Percentiles rank a stretch among this genome's conserved stretches.
These are phyloP conservation scores for Cheilosia urbana DNA, from an alignment of 2,888 invertebrate species.

Conservation along the genomic window DNA sequence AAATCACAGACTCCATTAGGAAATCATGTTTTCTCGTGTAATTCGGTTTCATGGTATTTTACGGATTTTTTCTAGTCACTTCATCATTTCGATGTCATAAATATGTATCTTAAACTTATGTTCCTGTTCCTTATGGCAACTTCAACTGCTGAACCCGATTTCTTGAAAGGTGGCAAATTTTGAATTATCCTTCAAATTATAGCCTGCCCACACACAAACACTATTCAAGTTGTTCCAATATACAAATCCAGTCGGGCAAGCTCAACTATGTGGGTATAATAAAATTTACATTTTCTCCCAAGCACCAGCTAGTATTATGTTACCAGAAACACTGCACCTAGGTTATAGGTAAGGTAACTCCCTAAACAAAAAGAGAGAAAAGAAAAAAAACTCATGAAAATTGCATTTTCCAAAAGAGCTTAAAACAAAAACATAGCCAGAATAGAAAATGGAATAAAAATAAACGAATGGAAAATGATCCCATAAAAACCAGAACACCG, in stretches of 20 bases:
- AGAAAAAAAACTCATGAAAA: constrained; percentile 20
- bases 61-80: no score
- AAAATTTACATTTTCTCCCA: constrained; percentile 10
- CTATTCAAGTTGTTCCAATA: constrained; percentile 7
- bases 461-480: constrained; percentile 62
- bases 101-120: no score
- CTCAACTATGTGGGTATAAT: not conserved
- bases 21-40: no score
- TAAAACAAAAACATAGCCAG: constrained; percentile 49
- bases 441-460: constrained; percentile 30
- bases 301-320: constrained; percentile 5
- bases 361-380: constrained; percentile 16
- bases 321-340: constrained; percentile 53
- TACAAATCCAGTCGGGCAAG: not conserved
- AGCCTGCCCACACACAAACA: constrained; percentile 29
- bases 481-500: constrained; percentile 73
- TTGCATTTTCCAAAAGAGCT: constrained; percentile 59
- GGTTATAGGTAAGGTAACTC: constrained; percentile 1
- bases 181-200: constrained; percentile 53
- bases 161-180: constrained; percentile 18
- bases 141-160: constrained; percentile 11
- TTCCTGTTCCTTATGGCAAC: no score
- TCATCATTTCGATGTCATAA: no score
- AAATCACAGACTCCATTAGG: no score
- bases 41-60: no score